Percentiles rank a stretch among this genome's conserved stretches.
Evolutionary conservation across 2,113 vertebrate species (phyloP).

Genomic region (Neogobius melanostomus): DNA sequence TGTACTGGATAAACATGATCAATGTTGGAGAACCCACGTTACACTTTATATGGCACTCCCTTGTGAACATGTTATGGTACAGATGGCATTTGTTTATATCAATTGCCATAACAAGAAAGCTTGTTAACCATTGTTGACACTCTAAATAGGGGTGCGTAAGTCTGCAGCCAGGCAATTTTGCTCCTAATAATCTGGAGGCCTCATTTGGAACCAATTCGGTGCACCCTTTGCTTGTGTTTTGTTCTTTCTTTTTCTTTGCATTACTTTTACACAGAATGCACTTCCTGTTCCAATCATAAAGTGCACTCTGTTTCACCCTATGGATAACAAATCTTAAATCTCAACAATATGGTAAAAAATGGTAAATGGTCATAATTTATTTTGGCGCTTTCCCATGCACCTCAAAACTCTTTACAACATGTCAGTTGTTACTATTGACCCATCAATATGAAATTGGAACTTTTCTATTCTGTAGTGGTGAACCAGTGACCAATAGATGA

Average conservation of each 20-base stretch:
- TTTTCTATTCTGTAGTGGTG: too few relatives aligned
- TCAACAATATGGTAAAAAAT: too few relatives aligned
- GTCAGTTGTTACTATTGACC: too few relatives aligned
- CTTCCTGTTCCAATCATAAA: not conserved
- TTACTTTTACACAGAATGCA: not conserved
- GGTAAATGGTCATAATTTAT: too few relatives aligned
- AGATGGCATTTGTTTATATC: not conserved
- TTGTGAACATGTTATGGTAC: slow-evolving; percentile 14
- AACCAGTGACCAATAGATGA: too few relatives aligned
- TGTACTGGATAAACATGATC: not conserved
- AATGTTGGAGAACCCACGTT: not conserved
- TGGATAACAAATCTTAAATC: too few relatives aligned
- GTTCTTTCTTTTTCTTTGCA: not conserved
- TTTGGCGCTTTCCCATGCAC: too few relatives aligned
- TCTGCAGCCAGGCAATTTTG: slow-evolving; percentile 15
- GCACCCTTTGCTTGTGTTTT: not conserved
- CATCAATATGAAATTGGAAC: too few relatives aligned
- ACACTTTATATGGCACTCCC: not conserved
- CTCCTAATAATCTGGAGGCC: slow-evolving; percentile 35
- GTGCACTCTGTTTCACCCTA: too few relatives aligned
- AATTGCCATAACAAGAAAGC: slow-evolving; percentile 14
- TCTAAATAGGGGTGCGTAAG: slow-evolving; percentile 30
- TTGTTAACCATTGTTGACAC: slow-evolving; percentile 19
- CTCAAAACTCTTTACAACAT: too few relatives aligned
- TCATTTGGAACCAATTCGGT: not conserved